phyloP scores from a whole-genome alignment of 2,113 vertebrate species.

The Phycodurus eques region DNA sequence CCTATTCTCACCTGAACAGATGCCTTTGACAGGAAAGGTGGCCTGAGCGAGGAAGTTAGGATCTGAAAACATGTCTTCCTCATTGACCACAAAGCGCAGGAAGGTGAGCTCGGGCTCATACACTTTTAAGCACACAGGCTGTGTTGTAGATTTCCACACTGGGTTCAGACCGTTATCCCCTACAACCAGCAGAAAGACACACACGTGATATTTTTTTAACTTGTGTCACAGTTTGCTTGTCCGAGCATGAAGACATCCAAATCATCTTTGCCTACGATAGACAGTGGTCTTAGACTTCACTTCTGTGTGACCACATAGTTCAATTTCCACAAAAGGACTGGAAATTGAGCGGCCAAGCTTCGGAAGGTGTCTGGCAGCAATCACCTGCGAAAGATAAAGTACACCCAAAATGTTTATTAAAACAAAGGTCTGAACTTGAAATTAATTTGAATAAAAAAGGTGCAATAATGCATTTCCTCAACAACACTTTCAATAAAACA shows the following conservation, averaged over 20 bases:
- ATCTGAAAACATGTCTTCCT: constrained; percentile 99
- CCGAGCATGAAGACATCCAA: neutral
- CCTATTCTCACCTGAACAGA: constrained; percentile 82
- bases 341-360: constrained; percentile 87
- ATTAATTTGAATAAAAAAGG: neutral
- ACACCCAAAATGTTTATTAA: neutral
- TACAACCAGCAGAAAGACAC: constrained; percentile 41
- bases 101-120: constrained; percentile 87
- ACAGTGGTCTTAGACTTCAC: constrained; percentile 92
- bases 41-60: constrained; percentile 96
- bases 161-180: constrained; percentile 96
- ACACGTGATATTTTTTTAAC: neutral
- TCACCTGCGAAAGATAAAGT: constrained; percentile 73
- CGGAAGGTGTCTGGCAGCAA: constrained; percentile 91
- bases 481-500: no score
- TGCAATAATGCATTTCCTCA: no score
- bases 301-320: constrained; percentile 88
- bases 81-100: constrained; percentile 92
- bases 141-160: constrained; percentile 80
- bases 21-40: constrained; percentile 89
- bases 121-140: constrained; percentile 82
- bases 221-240: no score
- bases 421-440: neutral
- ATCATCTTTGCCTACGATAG: constrained; percentile 52
- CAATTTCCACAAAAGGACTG: constrained; percentile 94